phyloP scores from a whole-genome alignment of 2,797 vertebrate genomes.

The Cichlasoma orientale region DNA sequence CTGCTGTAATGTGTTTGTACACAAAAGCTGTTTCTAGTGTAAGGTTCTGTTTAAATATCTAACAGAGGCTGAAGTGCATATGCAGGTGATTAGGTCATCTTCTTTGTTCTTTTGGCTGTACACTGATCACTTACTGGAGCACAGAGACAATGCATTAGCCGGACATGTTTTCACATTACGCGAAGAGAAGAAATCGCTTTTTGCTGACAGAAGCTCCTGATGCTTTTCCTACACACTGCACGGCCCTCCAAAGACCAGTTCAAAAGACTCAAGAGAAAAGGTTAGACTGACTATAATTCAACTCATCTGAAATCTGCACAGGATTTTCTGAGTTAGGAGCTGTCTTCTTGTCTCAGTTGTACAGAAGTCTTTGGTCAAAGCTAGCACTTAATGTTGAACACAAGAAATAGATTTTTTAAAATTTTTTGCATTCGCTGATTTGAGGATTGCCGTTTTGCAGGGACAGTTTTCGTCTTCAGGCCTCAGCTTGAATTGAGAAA shows the following conservation, averaged over 20 bases:
- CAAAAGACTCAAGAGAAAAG: conserved; percentile 34
- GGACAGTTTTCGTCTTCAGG: conserved; percentile 42
- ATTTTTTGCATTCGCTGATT: conserved; percentile 27
- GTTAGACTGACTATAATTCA: conserved; percentile 51
- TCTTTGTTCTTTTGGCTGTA: conserved; percentile 44
- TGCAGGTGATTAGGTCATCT: conserved; percentile 70
- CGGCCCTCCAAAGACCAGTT: conserved; percentile 45
- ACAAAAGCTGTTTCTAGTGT: conserved; percentile 46
- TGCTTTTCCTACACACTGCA: conserved; percentile 57
- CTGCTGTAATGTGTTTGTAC: conserved; percentile 24
- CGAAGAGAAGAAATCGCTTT: conserved; percentile 37
- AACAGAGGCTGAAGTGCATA: conserved; percentile 66
- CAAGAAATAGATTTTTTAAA: conserved; percentile 29
- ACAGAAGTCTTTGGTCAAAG: conserved; percentile 49
- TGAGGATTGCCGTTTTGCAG: conserved; percentile 23
- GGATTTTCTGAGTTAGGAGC: conserved; percentile 30
- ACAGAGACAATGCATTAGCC: conserved; percentile 29
- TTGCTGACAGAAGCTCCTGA: conserved; percentile 47
- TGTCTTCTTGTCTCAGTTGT: conserved; percentile 31
- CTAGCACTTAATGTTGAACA: conserved; percentile 47
- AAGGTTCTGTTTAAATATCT: conserved; percentile 35
- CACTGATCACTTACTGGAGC: conserved; percentile 43
- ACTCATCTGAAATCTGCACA: conserved; percentile 47
- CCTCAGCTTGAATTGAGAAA: conserved; percentile 35
- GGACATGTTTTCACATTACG: conserved; percentile 57